Conservation (phyloP, 2,888 invertebrate species). For the Cerastoderma edule region DNA sequence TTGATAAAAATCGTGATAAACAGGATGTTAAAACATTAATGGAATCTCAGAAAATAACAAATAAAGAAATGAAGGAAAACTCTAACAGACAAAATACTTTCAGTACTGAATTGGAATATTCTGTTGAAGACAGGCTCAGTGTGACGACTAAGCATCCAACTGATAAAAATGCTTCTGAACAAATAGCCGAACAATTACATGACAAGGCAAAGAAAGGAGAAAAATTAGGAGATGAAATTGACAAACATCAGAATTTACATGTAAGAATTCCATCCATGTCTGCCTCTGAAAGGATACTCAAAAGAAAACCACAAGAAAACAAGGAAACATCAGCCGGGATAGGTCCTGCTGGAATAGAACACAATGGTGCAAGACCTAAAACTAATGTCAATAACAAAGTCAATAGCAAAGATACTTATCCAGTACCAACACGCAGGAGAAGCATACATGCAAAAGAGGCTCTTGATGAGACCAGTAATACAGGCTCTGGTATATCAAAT, state of each 20-base stretch:
- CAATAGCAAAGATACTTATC: no score
- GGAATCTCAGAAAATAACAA: slow-evolving; percentile 7
- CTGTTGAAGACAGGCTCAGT: not conserved
- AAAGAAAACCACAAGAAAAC: slow-evolving; percentile 4
- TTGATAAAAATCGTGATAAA: not conserved
- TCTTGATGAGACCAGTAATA: no score
- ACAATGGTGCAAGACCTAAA: slow-evolving; percentile 40
- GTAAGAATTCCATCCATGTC: slow-evolving; percentile 34
- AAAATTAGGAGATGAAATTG: not conserved
- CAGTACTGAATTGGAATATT: not conserved
- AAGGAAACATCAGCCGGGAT: not conserved
- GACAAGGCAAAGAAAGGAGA: not conserved
- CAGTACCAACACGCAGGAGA: no score
- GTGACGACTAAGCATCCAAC: not conserved
- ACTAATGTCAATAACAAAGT: not conserved
- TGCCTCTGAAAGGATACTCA: slow-evolving; percentile 42
- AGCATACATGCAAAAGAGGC: no score
- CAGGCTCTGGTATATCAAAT: no score
- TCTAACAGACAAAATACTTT: not conserved
- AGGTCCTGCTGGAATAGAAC: not conserved
- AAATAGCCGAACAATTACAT: not conserved
- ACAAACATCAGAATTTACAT: slow-evolving; percentile 14
- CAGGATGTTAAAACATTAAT: not conserved
- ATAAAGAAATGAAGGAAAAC: not conserved
- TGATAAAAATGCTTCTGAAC: not conserved